Evolutionary conservation across 2,113 vertebrate genomes (phyloP).

Genomic region (Psittacus erithacus): DNA sequence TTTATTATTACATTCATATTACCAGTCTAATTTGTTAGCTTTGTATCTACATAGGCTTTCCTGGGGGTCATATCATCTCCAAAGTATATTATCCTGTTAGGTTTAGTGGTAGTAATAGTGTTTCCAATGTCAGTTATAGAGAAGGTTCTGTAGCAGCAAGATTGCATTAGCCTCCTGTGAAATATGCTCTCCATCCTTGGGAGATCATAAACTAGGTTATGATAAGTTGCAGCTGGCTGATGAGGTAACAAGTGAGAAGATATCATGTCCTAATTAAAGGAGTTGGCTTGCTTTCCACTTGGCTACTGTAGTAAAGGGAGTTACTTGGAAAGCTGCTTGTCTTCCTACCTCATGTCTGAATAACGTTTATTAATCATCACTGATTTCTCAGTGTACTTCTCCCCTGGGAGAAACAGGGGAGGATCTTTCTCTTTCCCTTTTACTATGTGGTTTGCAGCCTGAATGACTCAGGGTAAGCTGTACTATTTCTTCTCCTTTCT

Average conservation of each 20-base stretch:
- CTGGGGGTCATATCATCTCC: background rate
- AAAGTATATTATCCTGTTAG: background rate
- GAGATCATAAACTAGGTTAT: background rate
- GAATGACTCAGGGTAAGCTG: background rate
- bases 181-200: background rate
- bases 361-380: conserved; percentile 45
- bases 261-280: conserved; percentile 44
- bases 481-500: background rate
- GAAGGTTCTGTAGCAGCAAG: background rate
- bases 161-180: background rate
- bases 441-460: background rate
- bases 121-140: background rate
- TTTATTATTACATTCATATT: background rate
- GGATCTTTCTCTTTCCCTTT: background rate
- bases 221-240: conserved; percentile 43
- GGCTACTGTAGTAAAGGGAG: conserved; percentile 48
- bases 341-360: conserved; percentile 45
- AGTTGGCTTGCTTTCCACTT: conserved; percentile 19
- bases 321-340: conserved; percentile 42
- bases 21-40: background rate
- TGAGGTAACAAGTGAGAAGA: conserved; percentile 40
- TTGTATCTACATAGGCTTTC: background rate
- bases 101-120: background rate
- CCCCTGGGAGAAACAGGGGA: background rate
- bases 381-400: background rate